Conservation (phyloP, 1,140 invertebrate genomes). For the Temnothorax curvispinosus region DNA sequence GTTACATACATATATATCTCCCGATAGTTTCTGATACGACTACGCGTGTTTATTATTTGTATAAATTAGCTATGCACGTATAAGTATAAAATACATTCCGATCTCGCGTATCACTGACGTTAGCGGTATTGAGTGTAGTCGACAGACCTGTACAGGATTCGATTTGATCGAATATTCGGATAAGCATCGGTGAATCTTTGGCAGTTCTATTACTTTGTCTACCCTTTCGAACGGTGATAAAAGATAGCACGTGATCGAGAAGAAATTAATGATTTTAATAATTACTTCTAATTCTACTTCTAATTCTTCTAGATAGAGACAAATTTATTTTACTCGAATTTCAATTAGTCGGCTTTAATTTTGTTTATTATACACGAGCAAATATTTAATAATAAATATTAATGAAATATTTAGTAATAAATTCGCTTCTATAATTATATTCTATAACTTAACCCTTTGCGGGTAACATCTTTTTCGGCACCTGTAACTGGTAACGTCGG, state of each 20-base stretch:
- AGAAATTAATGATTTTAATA: not conserved
- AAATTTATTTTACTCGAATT: not conserved
- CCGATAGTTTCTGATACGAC: not conserved
- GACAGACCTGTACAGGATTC: constrained; percentile 37
- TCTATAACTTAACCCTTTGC: not conserved
- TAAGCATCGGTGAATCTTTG: constrained; percentile 16
- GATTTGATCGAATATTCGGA: constrained; percentile 12
- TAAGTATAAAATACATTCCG: constrained; percentile 32
- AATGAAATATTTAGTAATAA: not conserved
- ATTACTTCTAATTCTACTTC: not conserved
- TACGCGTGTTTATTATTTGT: constrained; percentile 4
- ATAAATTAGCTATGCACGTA: constrained; percentile 17
- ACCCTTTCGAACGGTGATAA: not conserved
- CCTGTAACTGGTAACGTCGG: too few species aligned
- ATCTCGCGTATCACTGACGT: not conserved
- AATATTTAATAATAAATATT: too few species aligned
- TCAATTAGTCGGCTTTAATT: not conserved
- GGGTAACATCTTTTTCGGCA: too few species aligned
- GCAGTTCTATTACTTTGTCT: not conserved
- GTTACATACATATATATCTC: not conserved
- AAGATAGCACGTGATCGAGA: not conserved
- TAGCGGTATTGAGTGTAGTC: not conserved
- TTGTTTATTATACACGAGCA: not conserved
- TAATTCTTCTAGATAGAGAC: too few species aligned
- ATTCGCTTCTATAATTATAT: not conserved